These are phyloP conservation scores for Equus przewalskii DNA, from an alignment of 2,113 vertebrate species.

Conservation along the genomic window DNA sequence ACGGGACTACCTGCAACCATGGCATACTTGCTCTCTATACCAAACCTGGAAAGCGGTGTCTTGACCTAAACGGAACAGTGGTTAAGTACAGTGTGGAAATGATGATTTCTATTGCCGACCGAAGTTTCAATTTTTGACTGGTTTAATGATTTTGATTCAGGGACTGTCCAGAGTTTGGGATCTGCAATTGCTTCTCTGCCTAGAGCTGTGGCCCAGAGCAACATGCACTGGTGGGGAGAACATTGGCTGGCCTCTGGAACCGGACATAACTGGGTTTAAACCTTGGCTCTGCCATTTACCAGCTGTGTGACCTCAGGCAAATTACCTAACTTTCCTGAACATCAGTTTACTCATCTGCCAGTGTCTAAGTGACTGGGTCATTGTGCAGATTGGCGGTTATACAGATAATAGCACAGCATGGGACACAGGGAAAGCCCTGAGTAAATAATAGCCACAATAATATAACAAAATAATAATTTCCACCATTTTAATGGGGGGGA, in stretches of 20 bases:
- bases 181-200: not conserved
- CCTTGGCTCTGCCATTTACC: not conserved
- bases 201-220: not conserved
- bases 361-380: not conserved
- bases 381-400: not conserved
- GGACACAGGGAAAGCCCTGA: not conserved
- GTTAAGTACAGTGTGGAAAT: not conserved
- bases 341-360: not conserved
- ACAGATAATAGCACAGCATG: not conserved
- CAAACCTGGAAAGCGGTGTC: not conserved
- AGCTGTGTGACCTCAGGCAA: slow-evolving; percentile 28
- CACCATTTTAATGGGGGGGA: not conserved
- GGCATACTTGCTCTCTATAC: not conserved
- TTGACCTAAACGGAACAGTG: not conserved
- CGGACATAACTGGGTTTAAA: not conserved
- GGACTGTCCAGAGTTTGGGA: no score
- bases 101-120: not conserved
- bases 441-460: not conserved
- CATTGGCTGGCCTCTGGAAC: not conserved
- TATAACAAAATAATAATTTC: not conserved
- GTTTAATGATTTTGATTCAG: not conserved
- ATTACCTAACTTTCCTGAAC: not conserved
- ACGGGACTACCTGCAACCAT: not conserved
- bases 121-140: not conserved
- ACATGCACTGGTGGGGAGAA: not conserved